phyloP scores from a whole-genome alignment of 2,113 vertebrate species.

The Dasyurus viverrinus region DNA sequence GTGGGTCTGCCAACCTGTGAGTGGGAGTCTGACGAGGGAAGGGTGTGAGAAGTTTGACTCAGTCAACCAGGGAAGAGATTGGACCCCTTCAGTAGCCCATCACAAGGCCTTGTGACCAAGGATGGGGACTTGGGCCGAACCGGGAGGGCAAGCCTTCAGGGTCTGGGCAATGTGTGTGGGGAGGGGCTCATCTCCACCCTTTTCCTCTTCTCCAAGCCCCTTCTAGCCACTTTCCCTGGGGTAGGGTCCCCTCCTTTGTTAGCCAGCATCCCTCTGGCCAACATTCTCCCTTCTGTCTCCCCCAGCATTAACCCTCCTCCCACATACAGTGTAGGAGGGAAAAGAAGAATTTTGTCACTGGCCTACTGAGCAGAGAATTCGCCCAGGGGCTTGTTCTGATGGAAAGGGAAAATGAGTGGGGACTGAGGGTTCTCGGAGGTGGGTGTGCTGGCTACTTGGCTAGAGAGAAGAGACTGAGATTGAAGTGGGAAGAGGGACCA shows the following conservation, averaged over 20 bases:
- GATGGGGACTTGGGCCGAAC: not conserved
- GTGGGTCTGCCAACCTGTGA: not conserved
- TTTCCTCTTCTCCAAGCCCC: not conserved
- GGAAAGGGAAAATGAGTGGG: not conserved
- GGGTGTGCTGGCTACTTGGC: not conserved
- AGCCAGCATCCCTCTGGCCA: not conserved
- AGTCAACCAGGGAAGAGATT: not conserved
- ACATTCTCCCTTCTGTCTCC: not conserved
- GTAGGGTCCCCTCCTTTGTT: not conserved
- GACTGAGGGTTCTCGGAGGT: not conserved
- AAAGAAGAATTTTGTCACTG: not conserved
- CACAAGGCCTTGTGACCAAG: not conserved
- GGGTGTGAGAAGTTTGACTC: not conserved
- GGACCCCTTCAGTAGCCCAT: not conserved
- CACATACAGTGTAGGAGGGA: not conserved
- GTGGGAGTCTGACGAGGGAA: not conserved
- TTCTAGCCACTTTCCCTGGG: not conserved
- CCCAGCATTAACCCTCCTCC: not conserved
- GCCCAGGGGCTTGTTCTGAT: not conserved
- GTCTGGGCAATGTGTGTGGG: conserved; percentile 5
- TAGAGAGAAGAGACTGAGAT: not conserved
- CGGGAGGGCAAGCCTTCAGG: not conserved
- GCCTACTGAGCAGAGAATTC: not conserved
- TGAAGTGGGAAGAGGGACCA: not conserved
- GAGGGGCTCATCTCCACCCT: not conserved